These are phyloP conservation scores for Ceratothoa steindachneri DNA, from an alignment of 2,888 invertebrate species.

Conservation along the genomic window DNA sequence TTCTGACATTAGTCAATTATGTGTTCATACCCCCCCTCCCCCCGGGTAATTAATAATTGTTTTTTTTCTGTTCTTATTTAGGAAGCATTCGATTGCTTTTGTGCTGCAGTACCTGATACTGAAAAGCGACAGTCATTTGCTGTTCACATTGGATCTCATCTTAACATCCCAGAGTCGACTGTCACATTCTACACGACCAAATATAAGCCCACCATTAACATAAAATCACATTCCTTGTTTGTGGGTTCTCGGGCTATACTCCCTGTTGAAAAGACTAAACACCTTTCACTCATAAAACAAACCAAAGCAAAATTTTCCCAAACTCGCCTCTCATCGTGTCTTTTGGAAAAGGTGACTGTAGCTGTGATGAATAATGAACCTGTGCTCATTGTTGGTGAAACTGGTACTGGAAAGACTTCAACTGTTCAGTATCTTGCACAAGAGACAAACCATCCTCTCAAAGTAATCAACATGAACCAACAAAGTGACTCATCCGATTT, in stretches of 20 bases:
- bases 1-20: too few species aligned
- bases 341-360: conserved; percentile 82
- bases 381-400: conserved; percentile 92
- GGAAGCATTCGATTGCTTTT: conserved; percentile 48
- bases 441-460: conserved; percentile 74
- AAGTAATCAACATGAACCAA: conserved; percentile 97
- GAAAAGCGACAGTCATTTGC: conserved; percentile 62
- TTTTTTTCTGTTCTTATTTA: neutral
- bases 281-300: neutral
- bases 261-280: conserved; percentile 50
- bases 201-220: conserved; percentile 71
- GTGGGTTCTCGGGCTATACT: conserved; percentile 64
- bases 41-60: too few species aligned
- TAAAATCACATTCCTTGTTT: conserved; percentile 60
- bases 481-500: conserved; percentile 96
- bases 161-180: conserved; percentile 76
- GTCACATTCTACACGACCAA: conserved; percentile 73
- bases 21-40: too few species aligned
- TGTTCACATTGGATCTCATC: conserved; percentile 68
- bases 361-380: conserved; percentile 80
- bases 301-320: conserved; percentile 63
- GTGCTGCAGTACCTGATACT: conserved; percentile 40
- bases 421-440: conserved; percentile 85
- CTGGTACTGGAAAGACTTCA: conserved; percentile 97
- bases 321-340: conserved; percentile 72